Evolutionary conservation across 1,140 invertebrate genomes (phyloP), one percentile per base, ranked within the genome.

Genomic region (Caerostris darwini): DNA sequence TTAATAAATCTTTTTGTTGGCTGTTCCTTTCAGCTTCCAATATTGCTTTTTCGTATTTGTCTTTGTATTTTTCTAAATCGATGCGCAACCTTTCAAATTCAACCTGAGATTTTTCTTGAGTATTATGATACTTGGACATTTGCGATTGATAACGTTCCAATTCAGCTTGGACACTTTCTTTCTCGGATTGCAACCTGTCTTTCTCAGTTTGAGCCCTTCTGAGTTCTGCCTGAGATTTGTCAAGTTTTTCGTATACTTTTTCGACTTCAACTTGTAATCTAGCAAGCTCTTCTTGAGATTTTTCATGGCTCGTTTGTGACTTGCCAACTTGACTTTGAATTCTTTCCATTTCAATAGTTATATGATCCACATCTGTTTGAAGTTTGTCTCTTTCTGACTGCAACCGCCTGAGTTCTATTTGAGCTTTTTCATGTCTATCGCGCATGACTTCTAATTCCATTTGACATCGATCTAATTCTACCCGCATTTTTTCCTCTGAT

Each of bases 401-500:
- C 3, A 98, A 95, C 50, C 98, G 97, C 95, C 98, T 97, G 54
- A 98, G 96, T 96, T 99, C 98, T 81, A 98, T 97, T 95, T 98
- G 98, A 4, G 97, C 97, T 96, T 99, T 99, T 95, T 99, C 98
- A 95, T 98, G 98, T 69, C 98, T 97, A 95, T 99, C 98, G 8
- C 98, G 97, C 83, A 98, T 97, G 97, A 99, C 98, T 96, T 98
- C 97, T 3, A 98, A 96, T 95, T 98, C 98, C 82, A 98, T 97
- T 94, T 97, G 96, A 89, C 98, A 95, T 95, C 98, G 97, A 95
- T 99, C 98, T 94, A 98, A 96, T 95, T 98, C 98, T 95, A 98
- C 98, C 96, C 98, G 98, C n/a, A 98, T 97, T 95, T 99, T 99
- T 95, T 99, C 98, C 96, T 99, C 98, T 95, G 97, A 97, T 95